Evolutionary conservation across 2,797 vertebrate species (phyloP).

Genomic region (Rachycentron canadum): DNA sequence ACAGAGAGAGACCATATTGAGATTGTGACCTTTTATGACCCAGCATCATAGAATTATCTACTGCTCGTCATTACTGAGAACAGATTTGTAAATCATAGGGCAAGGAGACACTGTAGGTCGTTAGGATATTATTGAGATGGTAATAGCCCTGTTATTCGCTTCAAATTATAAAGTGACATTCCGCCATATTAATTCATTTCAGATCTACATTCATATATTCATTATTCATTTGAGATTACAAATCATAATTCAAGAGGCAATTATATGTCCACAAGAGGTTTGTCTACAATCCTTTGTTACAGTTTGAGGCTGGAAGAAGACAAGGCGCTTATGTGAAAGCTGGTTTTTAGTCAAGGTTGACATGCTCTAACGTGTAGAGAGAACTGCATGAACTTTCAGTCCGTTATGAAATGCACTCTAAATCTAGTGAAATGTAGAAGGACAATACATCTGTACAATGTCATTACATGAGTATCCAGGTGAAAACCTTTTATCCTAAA

Average conservation of each 20-base stretch:
- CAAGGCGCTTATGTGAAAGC: background rate
- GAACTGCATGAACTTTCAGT: constrained; percentile 3
- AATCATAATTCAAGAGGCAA: constrained; percentile 52
- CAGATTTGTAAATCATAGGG: constrained; percentile 65
- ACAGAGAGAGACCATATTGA: constrained; percentile 49
- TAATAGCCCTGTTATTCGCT: constrained; percentile 58
- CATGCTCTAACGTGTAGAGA: constrained; percentile 9
- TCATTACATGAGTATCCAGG: constrained; percentile 20
- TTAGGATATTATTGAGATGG: constrained; percentile 63
- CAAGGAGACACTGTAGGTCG: constrained; percentile 58
- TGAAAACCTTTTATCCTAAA: constrained; percentile 35
- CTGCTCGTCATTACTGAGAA: constrained; percentile 55
- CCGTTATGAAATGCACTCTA: constrained; percentile 18
- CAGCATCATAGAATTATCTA: constrained; percentile 57
- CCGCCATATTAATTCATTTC: constrained; percentile 52
- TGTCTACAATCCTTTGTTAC: constrained; percentile 20
- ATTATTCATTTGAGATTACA: constrained; percentile 53
- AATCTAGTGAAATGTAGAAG: too few species aligned
- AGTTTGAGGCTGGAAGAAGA: constrained; percentile 31
- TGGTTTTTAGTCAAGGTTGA: constrained; percentile 21
- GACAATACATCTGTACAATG: constrained; percentile 13
- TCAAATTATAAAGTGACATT: constrained; percentile 51
- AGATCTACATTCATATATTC: constrained; percentile 45
- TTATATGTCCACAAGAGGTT: constrained; percentile 24
- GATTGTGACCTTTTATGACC: constrained; percentile 67